These are phyloP conservation scores for Pseudopipra pipra DNA, from an alignment of 2,113 vertebrate species.

Conservation along the genomic window DNA sequence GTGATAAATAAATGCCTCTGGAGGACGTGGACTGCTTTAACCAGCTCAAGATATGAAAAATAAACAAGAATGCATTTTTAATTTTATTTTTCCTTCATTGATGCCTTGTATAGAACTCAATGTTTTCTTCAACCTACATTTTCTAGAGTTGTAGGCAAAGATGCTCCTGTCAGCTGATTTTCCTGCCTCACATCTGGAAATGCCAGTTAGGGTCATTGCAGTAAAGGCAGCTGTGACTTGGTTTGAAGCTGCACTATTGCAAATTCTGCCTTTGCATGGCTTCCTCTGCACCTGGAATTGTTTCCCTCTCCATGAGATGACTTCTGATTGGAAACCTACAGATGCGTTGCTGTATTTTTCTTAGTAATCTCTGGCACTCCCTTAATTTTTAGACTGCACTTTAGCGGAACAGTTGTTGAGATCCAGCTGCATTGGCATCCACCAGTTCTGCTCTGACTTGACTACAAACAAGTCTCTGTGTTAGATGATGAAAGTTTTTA, in stretches of 20 bases:
- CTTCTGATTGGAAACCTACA: neutral
- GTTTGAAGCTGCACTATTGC: neutral
- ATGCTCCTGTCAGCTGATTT: neutral
- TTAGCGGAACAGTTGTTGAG: conserved; percentile 30
- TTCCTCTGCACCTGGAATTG: conserved; percentile 27
- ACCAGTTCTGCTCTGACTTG: conserved; percentile 11
- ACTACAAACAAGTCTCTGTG: conserved; percentile 5
- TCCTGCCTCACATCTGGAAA: neutral
- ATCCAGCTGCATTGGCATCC: conserved; percentile 54
- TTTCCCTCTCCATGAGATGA: neutral
- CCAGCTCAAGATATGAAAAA: neutral
- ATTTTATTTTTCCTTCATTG: accelerated
- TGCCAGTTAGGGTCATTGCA: neutral
- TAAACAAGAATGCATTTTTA: neutral
- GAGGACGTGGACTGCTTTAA: neutral
- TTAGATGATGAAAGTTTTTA: neutral
- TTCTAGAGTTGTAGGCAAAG: neutral
- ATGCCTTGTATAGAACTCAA: neutral
- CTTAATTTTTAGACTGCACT: neutral
- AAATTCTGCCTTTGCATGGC: neutral
- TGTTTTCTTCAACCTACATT: neutral
- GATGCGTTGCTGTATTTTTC: conserved; percentile 15
- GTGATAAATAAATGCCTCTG: neutral
- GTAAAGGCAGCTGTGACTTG: neutral
- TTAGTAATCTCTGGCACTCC: neutral